These are phyloP conservation scores for Xiphorhynchus erythropygius DNA, from an alignment of 2,797 vertebrate genomes.

Conservation along the genomic window DNA sequence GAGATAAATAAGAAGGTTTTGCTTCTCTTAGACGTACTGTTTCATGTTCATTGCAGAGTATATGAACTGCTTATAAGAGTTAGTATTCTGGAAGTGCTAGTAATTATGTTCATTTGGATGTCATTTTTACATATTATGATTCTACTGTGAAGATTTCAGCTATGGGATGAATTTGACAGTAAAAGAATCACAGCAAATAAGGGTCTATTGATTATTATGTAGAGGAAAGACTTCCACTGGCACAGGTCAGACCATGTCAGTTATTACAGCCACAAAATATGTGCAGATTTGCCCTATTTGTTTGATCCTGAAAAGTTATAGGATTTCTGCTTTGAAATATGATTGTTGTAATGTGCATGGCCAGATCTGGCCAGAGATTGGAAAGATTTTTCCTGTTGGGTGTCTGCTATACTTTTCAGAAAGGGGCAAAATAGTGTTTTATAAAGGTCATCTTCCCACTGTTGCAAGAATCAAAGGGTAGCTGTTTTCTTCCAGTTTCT, in stretches of 20 bases:
- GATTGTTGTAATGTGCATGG: not conserved
- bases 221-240: not conserved
- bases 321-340: not conserved
- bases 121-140: not conserved
- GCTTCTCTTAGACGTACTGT: not conserved
- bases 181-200: not conserved
- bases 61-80: not conserved
- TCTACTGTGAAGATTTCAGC: not conserved
- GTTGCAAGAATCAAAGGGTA: not conserved
- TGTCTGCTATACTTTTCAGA: not conserved
- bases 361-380: not conserved
- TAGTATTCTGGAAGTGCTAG: not conserved
- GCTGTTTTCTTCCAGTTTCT: not conserved
- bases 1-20: not conserved
- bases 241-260: not conserved
- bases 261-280: not conserved
- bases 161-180: not conserved
- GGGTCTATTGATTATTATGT: not conserved
- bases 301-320: not conserved
- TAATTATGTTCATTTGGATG: not conserved
- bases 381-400: not conserved
- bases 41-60: not conserved
- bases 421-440: not conserved
- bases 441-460: not conserved
- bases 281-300: accelerated